phyloP scores from a whole-genome alignment of 2,797 vertebrate species.

The Anisognathus igniventris region DNA sequence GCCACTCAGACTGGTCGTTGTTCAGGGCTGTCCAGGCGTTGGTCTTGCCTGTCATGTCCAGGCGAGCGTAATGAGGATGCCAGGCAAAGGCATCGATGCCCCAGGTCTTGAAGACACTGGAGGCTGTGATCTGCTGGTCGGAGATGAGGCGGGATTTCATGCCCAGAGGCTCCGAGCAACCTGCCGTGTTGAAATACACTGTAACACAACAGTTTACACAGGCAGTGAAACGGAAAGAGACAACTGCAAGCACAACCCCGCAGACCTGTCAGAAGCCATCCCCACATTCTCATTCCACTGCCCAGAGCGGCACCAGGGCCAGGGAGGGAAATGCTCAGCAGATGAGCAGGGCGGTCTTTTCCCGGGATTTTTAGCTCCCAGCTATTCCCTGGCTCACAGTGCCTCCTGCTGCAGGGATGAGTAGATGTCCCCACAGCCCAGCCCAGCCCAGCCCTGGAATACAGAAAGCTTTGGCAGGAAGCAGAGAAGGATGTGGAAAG shows the following conservation, averaged over 20 bases:
- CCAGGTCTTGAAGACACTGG: conserved; percentile 89
- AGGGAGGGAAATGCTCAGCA: background rate
- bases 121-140: conserved; percentile 86
- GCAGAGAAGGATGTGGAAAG: background rate
- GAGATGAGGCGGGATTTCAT: conserved; percentile 88
- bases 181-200: conserved; percentile 86
- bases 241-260: background rate
- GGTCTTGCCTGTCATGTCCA: conserved; percentile 91
- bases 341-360: fast-evolving
- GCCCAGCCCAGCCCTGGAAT: background rate
- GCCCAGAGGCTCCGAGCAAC: conserved; percentile 90
- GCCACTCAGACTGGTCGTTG: conserved; percentile 85
- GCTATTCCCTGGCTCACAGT: conserved; percentile 34
- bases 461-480: background rate
- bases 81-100: conserved; percentile 91
- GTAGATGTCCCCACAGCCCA: background rate
- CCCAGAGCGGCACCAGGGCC: fast-evolving
- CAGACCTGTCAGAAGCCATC: background rate
- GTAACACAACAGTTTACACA: conserved; percentile 71
- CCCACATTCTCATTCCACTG: background rate
- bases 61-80: conserved; percentile 86
- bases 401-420: conserved; percentile 48
- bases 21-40: conserved; percentile 90
- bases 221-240: conserved; percentile 56
- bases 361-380: background rate